Evolutionary conservation across 23 tunicate species (phyloP).

Genomic region (Trididemnum miniatum): DNA sequence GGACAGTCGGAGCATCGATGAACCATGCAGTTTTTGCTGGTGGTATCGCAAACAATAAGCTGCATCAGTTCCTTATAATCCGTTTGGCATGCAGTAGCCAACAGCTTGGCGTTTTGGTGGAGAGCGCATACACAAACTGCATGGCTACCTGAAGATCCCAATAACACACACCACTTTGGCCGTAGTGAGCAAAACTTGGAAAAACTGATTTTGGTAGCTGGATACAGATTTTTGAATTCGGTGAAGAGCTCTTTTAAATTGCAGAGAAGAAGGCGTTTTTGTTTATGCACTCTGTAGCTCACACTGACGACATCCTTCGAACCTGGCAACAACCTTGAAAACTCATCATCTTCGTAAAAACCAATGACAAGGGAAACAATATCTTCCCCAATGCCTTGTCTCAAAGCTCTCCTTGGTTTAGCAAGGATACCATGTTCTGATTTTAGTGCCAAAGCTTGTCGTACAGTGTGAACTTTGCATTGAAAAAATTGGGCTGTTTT

Average conservation of each 20-base stretch:
- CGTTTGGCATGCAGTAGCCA: not conserved
- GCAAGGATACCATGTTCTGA: not conserved
- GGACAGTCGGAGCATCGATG: slow-evolving; percentile 9
- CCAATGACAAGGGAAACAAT: not conserved
- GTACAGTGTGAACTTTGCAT: no score
- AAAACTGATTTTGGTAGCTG: no score
- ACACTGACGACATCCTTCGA: not conserved
- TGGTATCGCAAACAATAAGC: no score
- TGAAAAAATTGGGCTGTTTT: not conserved
- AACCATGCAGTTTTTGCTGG: slow-evolving; percentile 11
- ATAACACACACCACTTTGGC: slow-evolving; percentile 14
- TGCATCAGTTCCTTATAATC: not conserved
- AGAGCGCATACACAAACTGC: slow-evolving; percentile 19
- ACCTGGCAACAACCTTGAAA: slow-evolving; percentile 24
- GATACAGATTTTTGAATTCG: not conserved
- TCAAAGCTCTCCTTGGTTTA: not conserved
- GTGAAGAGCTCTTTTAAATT: slow-evolving; percentile 27
- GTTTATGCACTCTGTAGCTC: not conserved
- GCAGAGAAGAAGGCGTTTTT: not conserved
- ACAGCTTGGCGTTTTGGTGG: slow-evolving; percentile 7
- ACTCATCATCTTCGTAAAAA: not conserved
- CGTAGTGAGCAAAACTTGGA: slow-evolving; percentile 4
- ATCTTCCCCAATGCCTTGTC: not conserved
- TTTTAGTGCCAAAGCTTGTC: not conserved
- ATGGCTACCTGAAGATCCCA: slow-evolving; percentile 26